Percentiles rank a stretch among this genome's conserved stretches.
phyloP scores from a whole-genome alignment of 2,797 vertebrate species.

The Fratercula arctica region DNA sequence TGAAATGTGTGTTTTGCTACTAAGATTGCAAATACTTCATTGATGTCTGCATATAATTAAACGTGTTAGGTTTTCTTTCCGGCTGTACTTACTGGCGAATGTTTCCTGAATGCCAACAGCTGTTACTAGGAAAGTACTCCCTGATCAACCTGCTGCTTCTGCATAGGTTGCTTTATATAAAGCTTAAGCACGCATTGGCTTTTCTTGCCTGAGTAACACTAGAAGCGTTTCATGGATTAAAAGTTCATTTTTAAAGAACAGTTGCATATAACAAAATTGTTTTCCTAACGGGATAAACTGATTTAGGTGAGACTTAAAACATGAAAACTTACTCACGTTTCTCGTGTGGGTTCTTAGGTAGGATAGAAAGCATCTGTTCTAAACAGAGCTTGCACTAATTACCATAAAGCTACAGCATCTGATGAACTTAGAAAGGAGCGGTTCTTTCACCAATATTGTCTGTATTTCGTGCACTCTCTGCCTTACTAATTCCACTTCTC shows the following conservation, averaged over 20 bases:
- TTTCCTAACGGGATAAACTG: not conserved
- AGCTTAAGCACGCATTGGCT: not conserved
- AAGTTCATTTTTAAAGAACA: not conserved
- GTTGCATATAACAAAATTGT: not conserved
- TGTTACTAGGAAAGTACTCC: conserved; percentile 28
- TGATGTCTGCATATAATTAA: conserved; percentile 51
- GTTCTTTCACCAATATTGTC: not conserved
- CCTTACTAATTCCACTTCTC: not conserved
- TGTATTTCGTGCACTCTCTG: not conserved
- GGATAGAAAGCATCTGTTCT: not conserved
- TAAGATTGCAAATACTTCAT: conserved; percentile 54
- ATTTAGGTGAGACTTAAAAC: not conserved
- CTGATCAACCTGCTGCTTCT: not conserved
- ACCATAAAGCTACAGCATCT: not conserved
- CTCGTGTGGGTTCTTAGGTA: not conserved
- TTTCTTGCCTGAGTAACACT: not conserved
- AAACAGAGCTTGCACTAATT: not conserved
- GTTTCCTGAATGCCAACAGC: conserved; percentile 52
- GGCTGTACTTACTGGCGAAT: conserved; percentile 2
- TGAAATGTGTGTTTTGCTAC: conserved; percentile 36
- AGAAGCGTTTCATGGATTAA: not conserved
- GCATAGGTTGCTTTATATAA: not conserved
- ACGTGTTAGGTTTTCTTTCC: conserved; percentile 31
- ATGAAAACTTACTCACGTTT: not conserved
- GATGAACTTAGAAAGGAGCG: not conserved